Evolutionary conservation across 2,888 invertebrate genomes (phyloP).

Genomic region (Drosophila lutescens): DNA sequence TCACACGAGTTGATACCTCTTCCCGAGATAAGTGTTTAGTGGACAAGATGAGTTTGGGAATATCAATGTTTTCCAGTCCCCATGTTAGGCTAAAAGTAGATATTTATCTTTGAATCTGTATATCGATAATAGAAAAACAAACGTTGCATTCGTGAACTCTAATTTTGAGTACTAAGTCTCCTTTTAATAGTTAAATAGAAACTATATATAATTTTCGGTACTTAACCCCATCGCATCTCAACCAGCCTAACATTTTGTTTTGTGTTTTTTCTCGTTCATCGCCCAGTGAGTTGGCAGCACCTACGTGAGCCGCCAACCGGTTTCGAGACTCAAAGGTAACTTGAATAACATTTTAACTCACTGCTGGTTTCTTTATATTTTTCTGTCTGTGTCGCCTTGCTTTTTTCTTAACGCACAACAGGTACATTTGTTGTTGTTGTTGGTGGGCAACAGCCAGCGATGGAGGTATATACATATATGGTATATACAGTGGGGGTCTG

Average conservation of each 20-base stretch:
- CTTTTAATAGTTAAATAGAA: no score
- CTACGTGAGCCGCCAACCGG: slow-evolving; percentile 49
- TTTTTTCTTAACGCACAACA: slow-evolving; percentile 54
- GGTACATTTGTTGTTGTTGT: slow-evolving; percentile 53
- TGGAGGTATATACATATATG: slow-evolving; percentile 34
- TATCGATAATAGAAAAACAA: no score
- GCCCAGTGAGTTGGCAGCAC: slow-evolving; percentile 47
- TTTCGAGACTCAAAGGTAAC: slow-evolving; percentile 47
- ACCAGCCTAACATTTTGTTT: slow-evolving; percentile 23
- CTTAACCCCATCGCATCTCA: slow-evolving; percentile 3
- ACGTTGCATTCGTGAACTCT: no score
- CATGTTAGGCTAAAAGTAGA: no score
- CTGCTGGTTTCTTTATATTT: slow-evolving; percentile 35
- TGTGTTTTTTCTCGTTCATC: slow-evolving; percentile 14
- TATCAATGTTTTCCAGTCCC: neutral
- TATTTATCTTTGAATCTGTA: no score
- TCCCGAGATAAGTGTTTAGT: slow-evolving; percentile 1
- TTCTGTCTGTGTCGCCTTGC: slow-evolving; percentile 30
- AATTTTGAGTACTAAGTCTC: no score
- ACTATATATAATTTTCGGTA: neutral
- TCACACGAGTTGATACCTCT: slow-evolving; percentile 32
- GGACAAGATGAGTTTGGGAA: neutral
- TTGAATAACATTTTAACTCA: slow-evolving; percentile 53
- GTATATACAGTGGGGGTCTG: slow-evolving; percentile 46
- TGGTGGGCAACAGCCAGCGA: slow-evolving; percentile 28